phyloP scores from a whole-genome alignment of 2,113 vertebrate species.

The Myotis brandtii region DNA sequence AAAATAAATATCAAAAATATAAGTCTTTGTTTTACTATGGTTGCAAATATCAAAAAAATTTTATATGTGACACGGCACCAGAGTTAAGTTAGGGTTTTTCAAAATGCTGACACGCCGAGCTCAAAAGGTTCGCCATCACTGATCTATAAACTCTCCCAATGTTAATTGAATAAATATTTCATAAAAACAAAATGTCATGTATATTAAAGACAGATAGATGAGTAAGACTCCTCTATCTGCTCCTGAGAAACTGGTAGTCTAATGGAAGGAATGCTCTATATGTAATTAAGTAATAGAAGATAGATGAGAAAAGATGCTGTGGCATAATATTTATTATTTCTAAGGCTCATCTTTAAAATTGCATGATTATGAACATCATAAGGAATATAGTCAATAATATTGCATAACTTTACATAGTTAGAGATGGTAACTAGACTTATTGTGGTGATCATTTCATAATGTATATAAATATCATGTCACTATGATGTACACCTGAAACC shows the following conservation, averaged over 20 bases:
- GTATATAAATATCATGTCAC: background rate
- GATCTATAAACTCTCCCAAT: background rate
- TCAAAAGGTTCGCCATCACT: too few relatives aligned
- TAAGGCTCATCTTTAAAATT: constrained; percentile 26
- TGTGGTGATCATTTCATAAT: background rate
- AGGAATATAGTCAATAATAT: background rate
- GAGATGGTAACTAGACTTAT: background rate
- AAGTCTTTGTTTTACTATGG: too few relatives aligned
- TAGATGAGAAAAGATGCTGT: background rate
- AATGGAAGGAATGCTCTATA: background rate
- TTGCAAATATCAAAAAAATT: too few relatives aligned
- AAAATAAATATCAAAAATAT: too few relatives aligned
- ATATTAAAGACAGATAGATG: background rate
- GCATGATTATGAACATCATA: background rate
- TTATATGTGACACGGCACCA: too few relatives aligned
- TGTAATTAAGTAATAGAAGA: constrained; percentile 23
- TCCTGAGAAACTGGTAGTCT: background rate
- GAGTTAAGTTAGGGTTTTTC: too few relatives aligned
- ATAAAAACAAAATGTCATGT: background rate
- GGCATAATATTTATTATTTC: constrained; percentile 35
- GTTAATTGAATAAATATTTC: constrained; percentile 24
- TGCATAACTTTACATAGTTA: background rate
- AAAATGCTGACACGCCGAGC: too few relatives aligned
- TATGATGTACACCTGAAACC: background rate
- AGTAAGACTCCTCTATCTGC: background rate